These are phyloP conservation scores for Calameuta filiformis DNA, from an alignment of 2,888 invertebrate genomes.

Conservation along the genomic window DNA sequence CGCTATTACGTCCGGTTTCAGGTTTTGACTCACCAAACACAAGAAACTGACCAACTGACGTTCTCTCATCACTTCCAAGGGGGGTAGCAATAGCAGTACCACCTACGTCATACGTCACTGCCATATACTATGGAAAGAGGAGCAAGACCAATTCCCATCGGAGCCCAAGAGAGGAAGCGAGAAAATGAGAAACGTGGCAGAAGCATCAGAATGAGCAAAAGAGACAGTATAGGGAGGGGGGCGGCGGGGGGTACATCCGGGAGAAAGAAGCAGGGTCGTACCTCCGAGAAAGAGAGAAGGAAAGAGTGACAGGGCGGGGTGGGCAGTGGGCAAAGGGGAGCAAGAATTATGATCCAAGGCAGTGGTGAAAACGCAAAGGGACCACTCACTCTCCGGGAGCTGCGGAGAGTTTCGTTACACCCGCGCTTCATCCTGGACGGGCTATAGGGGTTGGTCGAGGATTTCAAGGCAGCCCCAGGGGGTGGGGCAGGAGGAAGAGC, in stretches of 20 bases:
- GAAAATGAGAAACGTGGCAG: conserved; percentile 20
- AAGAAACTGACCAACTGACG: conserved; percentile 35
- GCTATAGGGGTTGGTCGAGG: conserved; percentile 1
- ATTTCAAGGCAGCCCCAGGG: not conserved
- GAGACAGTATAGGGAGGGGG: conserved; percentile 30
- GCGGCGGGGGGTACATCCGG: conserved; percentile 23
- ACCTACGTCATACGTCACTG: not conserved
- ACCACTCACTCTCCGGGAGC: conserved; percentile 35
- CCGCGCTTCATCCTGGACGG: conserved; percentile 16
- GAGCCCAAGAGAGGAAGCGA: conserved; percentile 38
- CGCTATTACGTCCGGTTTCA: not conserved
- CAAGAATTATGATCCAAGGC: conserved; percentile 52
- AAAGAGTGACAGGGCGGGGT: conserved; percentile 33
- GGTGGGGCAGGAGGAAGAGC: conserved; percentile 6
- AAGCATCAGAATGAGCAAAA: conserved; percentile 15
- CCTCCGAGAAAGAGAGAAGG: not conserved
- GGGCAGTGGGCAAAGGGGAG: conserved; percentile 28
- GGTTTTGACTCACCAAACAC: conserved; percentile 2
- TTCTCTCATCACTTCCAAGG: conserved; percentile 41
- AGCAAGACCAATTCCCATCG: not conserved
- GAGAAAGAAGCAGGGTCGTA: conserved; percentile 1
- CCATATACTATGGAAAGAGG: not conserved
- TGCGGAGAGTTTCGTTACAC: conserved; percentile 23
- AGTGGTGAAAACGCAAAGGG: conserved; percentile 46
- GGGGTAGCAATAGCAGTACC: conserved; percentile 2